Conservation (phyloP, 2,888 invertebrate genomes). For the Stenodera caucasica region DNA sequence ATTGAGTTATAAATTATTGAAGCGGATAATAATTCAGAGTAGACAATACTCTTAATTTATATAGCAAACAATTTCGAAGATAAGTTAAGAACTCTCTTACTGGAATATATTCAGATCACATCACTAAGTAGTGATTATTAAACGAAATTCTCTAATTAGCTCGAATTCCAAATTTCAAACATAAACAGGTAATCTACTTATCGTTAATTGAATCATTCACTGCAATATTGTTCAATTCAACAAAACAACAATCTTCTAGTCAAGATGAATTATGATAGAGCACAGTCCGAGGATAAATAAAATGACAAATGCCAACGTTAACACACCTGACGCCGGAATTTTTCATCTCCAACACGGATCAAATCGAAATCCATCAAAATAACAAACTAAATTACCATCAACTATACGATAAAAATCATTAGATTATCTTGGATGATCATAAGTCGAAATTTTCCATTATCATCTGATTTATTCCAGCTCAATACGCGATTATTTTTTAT, state of each 20-base stretch:
- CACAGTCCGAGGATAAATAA: slow-evolving; percentile 27
- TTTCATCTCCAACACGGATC: slow-evolving; percentile 19
- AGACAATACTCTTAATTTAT: background rate
- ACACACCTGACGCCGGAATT: slow-evolving; percentile 29
- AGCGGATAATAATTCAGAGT: background rate
- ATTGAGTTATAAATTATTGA: background rate
- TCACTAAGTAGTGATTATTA: background rate
- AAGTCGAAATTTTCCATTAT: background rate
- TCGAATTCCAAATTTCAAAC: background rate
- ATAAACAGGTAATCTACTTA: background rate
- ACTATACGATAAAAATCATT: too few relatives aligned
- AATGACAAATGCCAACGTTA: slow-evolving; percentile 31
- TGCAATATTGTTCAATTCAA: slow-evolving; percentile 29
- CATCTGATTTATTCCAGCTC: slow-evolving; percentile 14
- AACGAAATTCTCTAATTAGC: background rate
- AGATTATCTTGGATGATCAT: too few relatives aligned
- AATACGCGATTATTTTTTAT: background rate
- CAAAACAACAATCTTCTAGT: slow-evolving; percentile 11
- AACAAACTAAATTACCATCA: too few relatives aligned
- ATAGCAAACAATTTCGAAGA: background rate
- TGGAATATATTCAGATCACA: background rate
- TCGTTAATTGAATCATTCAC: background rate
- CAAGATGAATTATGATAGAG: slow-evolving; percentile 33
- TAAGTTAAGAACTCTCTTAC: background rate
- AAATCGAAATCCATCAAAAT: too few relatives aligned